Evolutionary conservation across 2,888 invertebrate genomes (phyloP), one percentile per base, ranked within the genome.

Genomic region (Carabus problematicus): DNA sequence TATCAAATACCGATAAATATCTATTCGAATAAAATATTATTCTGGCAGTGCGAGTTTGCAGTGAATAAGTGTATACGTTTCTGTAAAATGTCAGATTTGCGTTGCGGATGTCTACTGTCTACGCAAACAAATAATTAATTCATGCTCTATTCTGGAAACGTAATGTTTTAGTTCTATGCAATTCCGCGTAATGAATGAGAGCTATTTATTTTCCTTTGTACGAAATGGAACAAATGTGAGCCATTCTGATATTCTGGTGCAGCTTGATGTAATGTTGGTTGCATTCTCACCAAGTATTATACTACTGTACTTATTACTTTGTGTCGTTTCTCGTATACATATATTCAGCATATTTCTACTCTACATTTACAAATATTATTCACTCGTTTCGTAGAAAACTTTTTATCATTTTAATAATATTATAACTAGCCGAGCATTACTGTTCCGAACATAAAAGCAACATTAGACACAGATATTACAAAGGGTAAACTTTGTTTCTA

Each of bases 141-240:
- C 43, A 66, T 66, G 66, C 41, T 66, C 56, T 56, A 66, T 66
- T 56, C 66, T 49, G 59, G 45, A 40, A 66, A 56, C 54, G 63
- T 63, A 63, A 52, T 63, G 63, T 63, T 52, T 63, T 54, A 56
- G 58, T 56, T 58, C 66, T 66, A 66, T 58, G 56, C 66, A 66
- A 58, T 66, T 59, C 58, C 11, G 16, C 58, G 43, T 66, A 66
- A 66, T 59, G 66, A 66, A 66, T 66, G 59, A 49, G 58, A 58
- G 58, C 58, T 58, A 66, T 66, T 66, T 66, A 66, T 66, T 58
- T 56, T 66, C 66, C 66, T 66, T 66, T 66, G 66, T 66, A 40
- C 14, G n/a, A 62, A n/a, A 29, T 8, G 45, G 3, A 39, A 19
- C 62, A 39, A 49, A 62, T 61, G 47, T 45, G 6, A 2, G 29